phyloP scores from a whole-genome alignment of 92 coral and sea anemone species.

The Porites evermanni region DNA sequence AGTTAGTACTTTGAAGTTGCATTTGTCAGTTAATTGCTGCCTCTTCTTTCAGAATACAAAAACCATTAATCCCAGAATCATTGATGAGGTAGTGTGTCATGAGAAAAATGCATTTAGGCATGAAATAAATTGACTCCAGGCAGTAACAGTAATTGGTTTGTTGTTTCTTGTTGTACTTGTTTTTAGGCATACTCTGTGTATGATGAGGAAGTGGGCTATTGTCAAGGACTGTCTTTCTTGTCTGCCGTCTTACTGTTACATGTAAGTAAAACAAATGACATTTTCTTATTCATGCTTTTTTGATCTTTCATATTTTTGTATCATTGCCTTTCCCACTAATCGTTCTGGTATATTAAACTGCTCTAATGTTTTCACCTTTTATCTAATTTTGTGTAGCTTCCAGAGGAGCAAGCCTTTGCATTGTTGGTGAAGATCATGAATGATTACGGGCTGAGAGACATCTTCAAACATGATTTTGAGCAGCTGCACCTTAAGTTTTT shows the following conservation, averaged over 20 bases:
- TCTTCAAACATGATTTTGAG: constrained; percentile 90
- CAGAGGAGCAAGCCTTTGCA: constrained; percentile 99
- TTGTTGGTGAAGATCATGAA: constrained; percentile 96
- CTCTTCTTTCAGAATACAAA: no score
- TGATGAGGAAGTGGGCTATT: constrained; percentile 98
- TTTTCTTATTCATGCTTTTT: neutral
- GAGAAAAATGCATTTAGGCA: no score
- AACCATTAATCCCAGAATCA: no score
- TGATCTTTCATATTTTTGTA: neutral
- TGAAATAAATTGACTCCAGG: no score
- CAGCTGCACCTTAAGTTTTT: constrained; percentile 88
- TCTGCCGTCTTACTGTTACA: constrained; percentile 91
- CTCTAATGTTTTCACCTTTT: neutral
- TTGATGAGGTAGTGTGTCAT: no score
- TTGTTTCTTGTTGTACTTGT: no score
- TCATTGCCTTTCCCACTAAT: neutral
- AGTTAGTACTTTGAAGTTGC: no score
- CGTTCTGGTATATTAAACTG: neutral
- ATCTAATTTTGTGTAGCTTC: constrained; percentile 65
- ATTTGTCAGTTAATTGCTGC: no score
- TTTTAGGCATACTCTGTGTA: constrained; percentile 93
- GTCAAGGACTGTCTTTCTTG: constrained; percentile 93
- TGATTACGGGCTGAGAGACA: constrained; percentile 86
- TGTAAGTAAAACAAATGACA: constrained; percentile 60
- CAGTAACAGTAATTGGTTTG: no score